Evolutionary conservation across 2,797 vertebrate genomes (phyloP).

Genomic region (Valencia hispanica): DNA sequence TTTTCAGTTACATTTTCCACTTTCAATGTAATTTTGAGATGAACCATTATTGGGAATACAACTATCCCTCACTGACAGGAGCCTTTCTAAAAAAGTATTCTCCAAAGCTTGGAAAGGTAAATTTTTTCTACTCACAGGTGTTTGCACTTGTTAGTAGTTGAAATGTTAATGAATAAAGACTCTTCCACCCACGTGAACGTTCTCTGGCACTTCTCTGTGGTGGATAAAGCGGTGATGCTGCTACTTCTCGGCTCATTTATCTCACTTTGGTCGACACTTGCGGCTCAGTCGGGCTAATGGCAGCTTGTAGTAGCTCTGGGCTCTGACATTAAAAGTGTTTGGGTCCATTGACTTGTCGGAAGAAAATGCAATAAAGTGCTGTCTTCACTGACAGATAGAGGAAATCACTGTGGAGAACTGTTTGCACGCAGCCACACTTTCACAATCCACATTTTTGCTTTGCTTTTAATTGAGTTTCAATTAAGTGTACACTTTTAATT

Average conservation of each 20-base stretch:
- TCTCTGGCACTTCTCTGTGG: constrained; percentile 9
- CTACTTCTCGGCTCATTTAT: constrained; percentile 49
- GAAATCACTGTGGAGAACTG: constrained; percentile 18
- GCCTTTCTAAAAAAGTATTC: not conserved
- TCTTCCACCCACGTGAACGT: constrained; percentile 3
- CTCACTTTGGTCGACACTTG: constrained; percentile 30
- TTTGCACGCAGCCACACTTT: not conserved
- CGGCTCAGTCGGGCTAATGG: constrained; percentile 49
- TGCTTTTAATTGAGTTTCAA: not conserved
- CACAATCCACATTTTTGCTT: not conserved
- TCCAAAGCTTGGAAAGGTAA: not conserved
- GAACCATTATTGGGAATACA: too few species aligned
- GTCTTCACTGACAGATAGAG: constrained; percentile 35
- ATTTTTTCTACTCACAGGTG: not conserved
- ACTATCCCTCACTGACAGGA: not conserved
- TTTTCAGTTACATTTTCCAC: not conserved
- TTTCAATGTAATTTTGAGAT: not conserved
- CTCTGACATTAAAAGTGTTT: constrained; percentile 53
- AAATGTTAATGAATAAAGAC: not conserved
- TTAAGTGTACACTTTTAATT: not conserved
- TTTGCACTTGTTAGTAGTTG: not conserved
- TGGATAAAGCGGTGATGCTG: constrained; percentile 37
- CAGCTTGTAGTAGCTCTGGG: constrained; percentile 41
- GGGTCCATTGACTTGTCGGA: constrained; percentile 58
- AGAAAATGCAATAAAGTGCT: constrained; percentile 29